Base-by-base conservation (phyloP, 2,888 invertebrate species). In the Spilarctia lutea region DNA sequence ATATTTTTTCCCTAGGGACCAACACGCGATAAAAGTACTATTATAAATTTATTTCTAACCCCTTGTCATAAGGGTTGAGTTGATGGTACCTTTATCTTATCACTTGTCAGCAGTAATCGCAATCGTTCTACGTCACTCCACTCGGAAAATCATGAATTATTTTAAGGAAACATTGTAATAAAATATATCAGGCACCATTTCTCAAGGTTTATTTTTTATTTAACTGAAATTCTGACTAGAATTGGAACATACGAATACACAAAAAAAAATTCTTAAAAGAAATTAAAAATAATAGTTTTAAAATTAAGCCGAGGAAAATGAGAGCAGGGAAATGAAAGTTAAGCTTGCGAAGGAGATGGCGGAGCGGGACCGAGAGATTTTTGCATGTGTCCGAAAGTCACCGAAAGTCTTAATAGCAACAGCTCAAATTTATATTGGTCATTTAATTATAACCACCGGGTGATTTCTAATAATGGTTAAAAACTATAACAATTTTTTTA, bases 71-170 rank as follows among this genome's bases (percentile, higher is more conserved):
- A 20, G 27, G 27, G 30, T 20, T 30, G 8, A 42, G 18, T 30
- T 45, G 18, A 30, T 30, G 16, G 24, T 27, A 67, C 67, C 27
- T 8, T 30, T 30, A 18, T 63, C 30, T 63, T 27, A 30, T 30
- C 45, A 68, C 45, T 45, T 45, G 20, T 45, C 45, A 67, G 45
- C 16, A 27, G 42, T 67, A 30, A 42, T 67, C 18, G 67, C 45
- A 10, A 30, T 68, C 20, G 18, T 10, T 68, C 10, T 4, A 30
- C 45, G 30, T 27, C 45, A 68, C 16, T 20, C 30, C 30, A 30
- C 20, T 68, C 56, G 16, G 45, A 33, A 68, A 73, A 45, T 16
- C 68, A 73, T 60, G 63, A 73, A 68, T 68, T 24, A 65, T 63
- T 68, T 68, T 24, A 42, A 63, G 39, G 42, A 3, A 35, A 35